phyloP scores from a whole-genome alignment of 2,113 vertebrate species.

The Porphyrio hochstetteri region DNA sequence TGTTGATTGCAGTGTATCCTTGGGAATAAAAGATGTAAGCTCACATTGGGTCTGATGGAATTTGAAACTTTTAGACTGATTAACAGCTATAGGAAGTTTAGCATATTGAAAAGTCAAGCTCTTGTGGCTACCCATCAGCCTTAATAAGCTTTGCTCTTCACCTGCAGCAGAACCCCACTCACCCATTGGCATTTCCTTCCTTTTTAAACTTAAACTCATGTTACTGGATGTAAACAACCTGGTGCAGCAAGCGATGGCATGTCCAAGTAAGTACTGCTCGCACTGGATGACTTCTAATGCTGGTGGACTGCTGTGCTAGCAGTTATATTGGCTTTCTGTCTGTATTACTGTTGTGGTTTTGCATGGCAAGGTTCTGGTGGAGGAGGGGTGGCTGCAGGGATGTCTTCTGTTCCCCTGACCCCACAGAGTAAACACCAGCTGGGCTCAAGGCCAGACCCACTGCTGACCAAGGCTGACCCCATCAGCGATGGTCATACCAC shows the following conservation, averaged over 20 bases:
- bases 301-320: neutral
- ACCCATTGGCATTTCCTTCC: neutral
- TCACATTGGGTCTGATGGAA: neutral
- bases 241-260: fast-evolving
- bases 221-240: neutral
- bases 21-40: neutral
- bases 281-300: too few species aligned
- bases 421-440: too few species aligned
- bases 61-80: neutral
- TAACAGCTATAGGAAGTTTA: neutral
- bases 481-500: too few species aligned
- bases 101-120: neutral
- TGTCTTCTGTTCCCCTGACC: too few species aligned
- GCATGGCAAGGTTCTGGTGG: too few species aligned
- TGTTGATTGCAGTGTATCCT: neutral
- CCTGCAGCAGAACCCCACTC: neutral
- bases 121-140: neutral
- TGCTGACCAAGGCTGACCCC: too few species aligned
- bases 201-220: neutral
- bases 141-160: neutral
- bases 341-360: neutral
- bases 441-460: too few species aligned
- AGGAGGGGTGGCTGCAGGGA: too few species aligned
- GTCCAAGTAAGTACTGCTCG: neutral
- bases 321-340: neutral